phyloP scores from a whole-genome alignment of 1,140 invertebrate genomes.

The Musca vetustissima region DNA sequence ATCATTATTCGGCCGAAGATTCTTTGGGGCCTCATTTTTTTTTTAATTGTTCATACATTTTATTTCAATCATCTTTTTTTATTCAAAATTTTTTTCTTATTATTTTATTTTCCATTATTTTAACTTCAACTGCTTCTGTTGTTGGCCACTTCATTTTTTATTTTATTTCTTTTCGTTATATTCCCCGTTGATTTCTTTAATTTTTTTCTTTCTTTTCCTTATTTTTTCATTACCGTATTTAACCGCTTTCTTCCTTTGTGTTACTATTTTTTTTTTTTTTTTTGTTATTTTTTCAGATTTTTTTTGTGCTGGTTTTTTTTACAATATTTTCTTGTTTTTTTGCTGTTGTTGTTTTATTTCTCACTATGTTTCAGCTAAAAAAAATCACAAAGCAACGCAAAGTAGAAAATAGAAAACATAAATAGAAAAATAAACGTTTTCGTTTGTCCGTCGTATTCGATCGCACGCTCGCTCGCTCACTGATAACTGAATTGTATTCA shows the following conservation, averaged over 20 bases:
- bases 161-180: neutral
- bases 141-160: neutral
- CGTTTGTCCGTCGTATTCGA: neutral
- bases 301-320: too few relatives aligned
- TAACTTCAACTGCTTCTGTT: neutral
- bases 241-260: slow-evolving; percentile 16
- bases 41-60: too few relatives aligned
- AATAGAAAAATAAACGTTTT: too few relatives aligned
- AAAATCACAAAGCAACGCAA: neutral
- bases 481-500: slow-evolving; percentile 12
- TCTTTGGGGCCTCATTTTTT: too few relatives aligned
- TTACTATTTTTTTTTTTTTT: neutral
- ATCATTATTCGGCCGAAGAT: too few relatives aligned
- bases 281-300: neutral
- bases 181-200: too few relatives aligned
- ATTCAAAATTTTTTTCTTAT: neutral
- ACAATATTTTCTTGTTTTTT: neutral
- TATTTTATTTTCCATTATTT: neutral
- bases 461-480: slow-evolving; percentile 17
- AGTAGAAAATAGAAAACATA: slow-evolving; percentile 3
- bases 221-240: slow-evolving; percentile 18
- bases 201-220: neutral
- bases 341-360: slow-evolving; percentile 4
- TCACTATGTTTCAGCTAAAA: neutral
- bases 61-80: neutral